A percentile compares a stretch with the other conserved stretches of the same genome.
Evolutionary conservation across 2,888 invertebrate species (phyloP).

Genomic region (Leptopilina myrica): DNA sequence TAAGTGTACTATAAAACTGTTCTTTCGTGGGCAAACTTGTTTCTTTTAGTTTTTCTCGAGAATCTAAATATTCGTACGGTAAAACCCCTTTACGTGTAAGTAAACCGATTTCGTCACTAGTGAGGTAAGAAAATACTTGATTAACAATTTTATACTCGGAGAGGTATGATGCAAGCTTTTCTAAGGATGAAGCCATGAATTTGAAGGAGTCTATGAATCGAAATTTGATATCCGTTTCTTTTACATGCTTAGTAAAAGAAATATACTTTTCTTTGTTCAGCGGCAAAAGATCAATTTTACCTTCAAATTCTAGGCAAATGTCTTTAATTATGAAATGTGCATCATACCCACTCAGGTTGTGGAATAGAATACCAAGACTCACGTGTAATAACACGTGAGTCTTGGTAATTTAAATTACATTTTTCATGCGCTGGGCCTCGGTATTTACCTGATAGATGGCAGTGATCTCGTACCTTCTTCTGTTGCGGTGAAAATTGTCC

Average conservation of each 20-base stretch:
- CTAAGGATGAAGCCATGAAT: too few relatives aligned
- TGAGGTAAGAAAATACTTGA: not conserved
- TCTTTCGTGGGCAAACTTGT: slow-evolving; percentile 49
- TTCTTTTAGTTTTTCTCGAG: slow-evolving; percentile 56
- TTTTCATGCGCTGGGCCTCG: slow-evolving; percentile 19
- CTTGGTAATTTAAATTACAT: too few relatives aligned
- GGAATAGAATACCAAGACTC: too few relatives aligned
- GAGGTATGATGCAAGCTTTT: not conserved
- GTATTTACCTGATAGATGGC: slow-evolving; percentile 20
- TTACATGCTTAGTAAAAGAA: slow-evolving; percentile 38
- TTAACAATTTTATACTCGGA: not conserved
- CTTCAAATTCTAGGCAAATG: not conserved
- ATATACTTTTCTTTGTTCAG: slow-evolving; percentile 40
- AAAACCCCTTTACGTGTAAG: slow-evolving; percentile 63
- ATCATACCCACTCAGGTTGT: too few relatives aligned
- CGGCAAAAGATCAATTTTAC: slow-evolving; percentile 13
- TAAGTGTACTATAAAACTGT: slow-evolving; percentile 56
- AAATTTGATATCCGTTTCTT: slow-evolving; percentile 16
- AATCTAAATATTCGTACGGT: slow-evolving; percentile 65
- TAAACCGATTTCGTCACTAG: slow-evolving; percentile 35
- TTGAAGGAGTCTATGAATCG: not conserved
- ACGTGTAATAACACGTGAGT: too few relatives aligned
- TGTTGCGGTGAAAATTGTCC: not conserved
- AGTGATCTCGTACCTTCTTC: slow-evolving; percentile 20
- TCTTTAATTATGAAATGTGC: too few relatives aligned